phyloP scores from a whole-genome alignment of 2,113 vertebrate species.

The Eidolon helvum region DNA sequence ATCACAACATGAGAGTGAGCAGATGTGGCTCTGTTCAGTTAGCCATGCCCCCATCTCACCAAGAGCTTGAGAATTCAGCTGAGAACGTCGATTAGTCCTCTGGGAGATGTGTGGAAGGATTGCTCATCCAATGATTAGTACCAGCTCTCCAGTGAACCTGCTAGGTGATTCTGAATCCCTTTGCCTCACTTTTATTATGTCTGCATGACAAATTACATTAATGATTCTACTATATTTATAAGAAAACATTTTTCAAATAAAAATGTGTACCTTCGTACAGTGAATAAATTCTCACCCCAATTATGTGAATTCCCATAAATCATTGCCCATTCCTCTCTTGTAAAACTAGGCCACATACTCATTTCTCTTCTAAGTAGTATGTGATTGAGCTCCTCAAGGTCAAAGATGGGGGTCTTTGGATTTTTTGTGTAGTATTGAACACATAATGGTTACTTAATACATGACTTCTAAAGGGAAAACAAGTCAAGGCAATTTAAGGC shows the following conservation, averaged over 20 bases:
- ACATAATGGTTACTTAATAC: neutral
- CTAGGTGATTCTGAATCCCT: neutral
- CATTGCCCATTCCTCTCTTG: neutral
- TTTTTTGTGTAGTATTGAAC: neutral
- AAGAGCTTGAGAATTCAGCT: neutral
- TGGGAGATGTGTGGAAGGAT: neutral
- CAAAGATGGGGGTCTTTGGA: neutral
- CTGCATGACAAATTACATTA: neutral
- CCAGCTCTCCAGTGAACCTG: no score
- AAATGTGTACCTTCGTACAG: neutral
- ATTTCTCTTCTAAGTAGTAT: neutral
- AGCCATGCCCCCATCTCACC: rapidly evolving
- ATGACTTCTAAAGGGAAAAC: neutral
- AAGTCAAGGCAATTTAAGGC: neutral
- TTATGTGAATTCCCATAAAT: neutral
- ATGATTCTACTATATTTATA: neutral
- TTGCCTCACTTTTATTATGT: neutral
- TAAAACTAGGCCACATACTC: neutral
- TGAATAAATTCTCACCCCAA: neutral
- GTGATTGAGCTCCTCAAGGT: neutral
- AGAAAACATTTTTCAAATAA: neutral
- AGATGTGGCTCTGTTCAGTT: neutral
- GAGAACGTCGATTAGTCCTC: rapidly evolving
- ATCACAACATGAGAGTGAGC: neutral
- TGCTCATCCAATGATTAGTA: neutral